phyloP scores from a whole-genome alignment of 2,113 vertebrate genomes.

The crab-eating macaque (Macaca fascicularis) region DNA sequence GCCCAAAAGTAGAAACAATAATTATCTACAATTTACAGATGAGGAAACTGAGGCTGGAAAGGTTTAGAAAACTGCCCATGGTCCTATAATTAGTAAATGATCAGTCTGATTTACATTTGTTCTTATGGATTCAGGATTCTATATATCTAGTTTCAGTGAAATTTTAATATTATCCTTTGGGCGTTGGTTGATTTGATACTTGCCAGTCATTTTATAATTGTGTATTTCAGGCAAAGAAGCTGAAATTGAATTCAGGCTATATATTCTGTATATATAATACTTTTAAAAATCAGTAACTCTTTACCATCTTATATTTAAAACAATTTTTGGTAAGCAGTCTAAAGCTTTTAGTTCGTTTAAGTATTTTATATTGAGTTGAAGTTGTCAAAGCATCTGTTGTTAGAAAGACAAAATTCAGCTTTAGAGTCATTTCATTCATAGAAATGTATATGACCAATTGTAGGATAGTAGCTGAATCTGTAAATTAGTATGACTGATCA shows the following conservation, averaged over 20 bases:
- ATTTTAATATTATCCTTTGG: constrained; percentile 7
- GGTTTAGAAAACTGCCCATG: not conserved
- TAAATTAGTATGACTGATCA: not conserved
- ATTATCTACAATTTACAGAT: not conserved
- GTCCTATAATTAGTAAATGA: constrained; percentile 16
- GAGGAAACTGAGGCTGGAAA: constrained; percentile 37
- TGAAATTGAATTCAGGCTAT: constrained; percentile 29
- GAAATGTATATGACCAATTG: not conserved
- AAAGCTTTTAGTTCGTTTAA: constrained; percentile 31
- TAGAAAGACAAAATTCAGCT: constrained; percentile 22
- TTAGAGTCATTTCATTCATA: constrained; percentile 27
- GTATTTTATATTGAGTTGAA: constrained; percentile 22
- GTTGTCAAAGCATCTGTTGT: constrained; percentile 37
- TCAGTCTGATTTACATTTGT: not conserved
- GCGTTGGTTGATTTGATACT: constrained; percentile 27
- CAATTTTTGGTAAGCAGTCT: constrained; percentile 13
- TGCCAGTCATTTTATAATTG: not conserved
- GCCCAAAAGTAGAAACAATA: constrained; percentile 23
- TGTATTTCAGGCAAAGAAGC: constrained; percentile 24
- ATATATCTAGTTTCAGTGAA: constrained; percentile 39
- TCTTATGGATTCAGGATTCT: constrained; percentile 8
- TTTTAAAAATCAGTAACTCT: constrained; percentile 22
- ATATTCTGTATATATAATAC: not conserved
- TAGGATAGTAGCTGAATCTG: constrained; percentile 24
- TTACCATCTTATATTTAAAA: constrained; percentile 29